These are phyloP conservation scores for Hippocampus barbouri DNA, from an alignment of 2,113 vertebrate species.

Conservation along the genomic window DNA sequence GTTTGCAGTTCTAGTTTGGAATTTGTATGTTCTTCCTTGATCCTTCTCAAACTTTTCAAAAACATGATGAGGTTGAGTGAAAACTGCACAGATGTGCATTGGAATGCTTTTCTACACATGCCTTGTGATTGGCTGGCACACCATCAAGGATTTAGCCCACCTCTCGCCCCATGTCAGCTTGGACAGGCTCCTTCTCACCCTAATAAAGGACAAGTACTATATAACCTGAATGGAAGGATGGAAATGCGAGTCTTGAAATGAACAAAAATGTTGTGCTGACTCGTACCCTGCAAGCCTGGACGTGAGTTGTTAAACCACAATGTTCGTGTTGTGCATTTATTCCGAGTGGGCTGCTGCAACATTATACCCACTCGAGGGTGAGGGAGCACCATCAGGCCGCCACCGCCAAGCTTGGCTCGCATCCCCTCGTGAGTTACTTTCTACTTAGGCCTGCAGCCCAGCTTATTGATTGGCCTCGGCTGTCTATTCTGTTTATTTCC, in stretches of 20 bases:
- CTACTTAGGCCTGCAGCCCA: slow-evolving; percentile 17
- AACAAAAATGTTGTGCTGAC: neutral
- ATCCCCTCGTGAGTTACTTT: slow-evolving; percentile 17
- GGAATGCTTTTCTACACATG: neutral
- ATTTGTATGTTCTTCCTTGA: neutral
- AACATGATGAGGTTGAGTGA: neutral
- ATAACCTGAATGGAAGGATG: neutral
- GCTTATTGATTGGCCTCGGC: slow-evolving; percentile 20
- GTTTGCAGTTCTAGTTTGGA: neutral
- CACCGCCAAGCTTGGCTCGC: slow-evolving; percentile 18
- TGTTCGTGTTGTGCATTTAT: neutral
- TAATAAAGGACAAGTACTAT: neutral
- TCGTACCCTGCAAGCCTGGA: neutral
- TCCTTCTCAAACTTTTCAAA: neutral
- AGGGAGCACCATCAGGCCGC: slow-evolving; percentile 17
- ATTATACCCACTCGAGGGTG: slow-evolving; percentile 29
- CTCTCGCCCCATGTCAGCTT: neutral
- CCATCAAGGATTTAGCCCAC: too few relatives aligned
- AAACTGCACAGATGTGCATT: neutral
- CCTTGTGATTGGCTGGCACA: neutral
- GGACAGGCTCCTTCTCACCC: neutral
- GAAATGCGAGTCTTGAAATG: neutral
- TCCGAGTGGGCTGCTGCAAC: slow-evolving; percentile 33
- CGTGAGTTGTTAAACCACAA: slow-evolving; percentile 4
- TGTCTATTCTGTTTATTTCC: slow-evolving; percentile 1